Conservation (phyloP, 2,797 vertebrate genomes). For the Rhincodon typus region DNA sequence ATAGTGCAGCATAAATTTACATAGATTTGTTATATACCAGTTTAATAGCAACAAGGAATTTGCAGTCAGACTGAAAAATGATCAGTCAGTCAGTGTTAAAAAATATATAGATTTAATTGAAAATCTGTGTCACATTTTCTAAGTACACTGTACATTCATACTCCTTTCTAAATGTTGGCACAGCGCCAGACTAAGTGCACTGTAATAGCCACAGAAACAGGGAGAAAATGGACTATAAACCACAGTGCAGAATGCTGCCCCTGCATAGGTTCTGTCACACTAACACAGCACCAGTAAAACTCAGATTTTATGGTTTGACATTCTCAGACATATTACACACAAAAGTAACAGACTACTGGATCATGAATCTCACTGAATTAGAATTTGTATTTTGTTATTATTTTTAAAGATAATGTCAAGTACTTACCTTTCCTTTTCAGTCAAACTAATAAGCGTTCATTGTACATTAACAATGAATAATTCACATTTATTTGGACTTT, state of each 20-base stretch:
- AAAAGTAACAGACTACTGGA: constrained; percentile 14
- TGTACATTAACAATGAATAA: constrained; percentile 16
- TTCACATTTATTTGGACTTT: neutral
- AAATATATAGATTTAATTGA: constrained; percentile 27
- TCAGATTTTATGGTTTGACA: constrained; percentile 33
- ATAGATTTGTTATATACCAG: neutral
- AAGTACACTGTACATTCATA: constrained; percentile 16
- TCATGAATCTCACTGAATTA: neutral
- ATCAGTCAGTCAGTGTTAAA: neutral
- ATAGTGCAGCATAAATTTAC: neutral
- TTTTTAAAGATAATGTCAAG: neutral
- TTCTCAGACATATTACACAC: constrained; percentile 24
- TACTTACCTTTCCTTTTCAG: neutral
- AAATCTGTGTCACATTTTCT: constrained; percentile 21
- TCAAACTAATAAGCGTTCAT: neutral
- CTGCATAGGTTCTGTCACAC: constrained; percentile 15
- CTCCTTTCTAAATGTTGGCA: constrained; percentile 27
- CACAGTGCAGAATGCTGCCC: constrained; percentile 25
- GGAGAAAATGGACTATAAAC: constrained; percentile 30
- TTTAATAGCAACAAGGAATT: neutral
- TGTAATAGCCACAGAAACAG: constrained; percentile 36
- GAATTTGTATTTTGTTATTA: neutral
- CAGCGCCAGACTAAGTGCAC: constrained; percentile 28
- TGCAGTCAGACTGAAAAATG: neutral
- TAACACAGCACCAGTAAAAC: constrained; percentile 6